These are phyloP conservation scores for Hafferia zeledoni DNA, from an alignment of 2,797 vertebrate genomes.

Conservation along the genomic window DNA sequence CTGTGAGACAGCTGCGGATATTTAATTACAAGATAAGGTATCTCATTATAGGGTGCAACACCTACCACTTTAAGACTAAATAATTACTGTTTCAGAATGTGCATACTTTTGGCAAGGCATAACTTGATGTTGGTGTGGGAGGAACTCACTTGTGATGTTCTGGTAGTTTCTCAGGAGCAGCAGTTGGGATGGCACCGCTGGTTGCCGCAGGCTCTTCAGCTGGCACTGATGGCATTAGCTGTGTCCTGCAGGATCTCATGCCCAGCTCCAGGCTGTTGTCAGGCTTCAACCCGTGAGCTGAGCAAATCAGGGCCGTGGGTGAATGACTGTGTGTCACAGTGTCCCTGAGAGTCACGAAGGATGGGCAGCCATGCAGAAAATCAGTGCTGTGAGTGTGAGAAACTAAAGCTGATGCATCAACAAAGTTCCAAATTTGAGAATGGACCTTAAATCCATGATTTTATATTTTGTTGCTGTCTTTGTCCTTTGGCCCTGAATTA, in stretches of 20 bases:
- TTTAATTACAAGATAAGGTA: neutral
- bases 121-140: neutral
- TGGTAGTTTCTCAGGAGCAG: neutral
- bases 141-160: neutral
- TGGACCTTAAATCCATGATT: neutral
- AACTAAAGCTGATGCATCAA: neutral
- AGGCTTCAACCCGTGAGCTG: neutral
- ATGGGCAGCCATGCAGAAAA: neutral
- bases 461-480: neutral
- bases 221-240: neutral
- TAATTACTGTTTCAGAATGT: neutral
- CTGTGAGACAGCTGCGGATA: neutral
- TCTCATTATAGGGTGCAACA: neutral
- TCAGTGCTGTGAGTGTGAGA: accelerated
- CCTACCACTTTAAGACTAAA: neutral
- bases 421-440: neutral
- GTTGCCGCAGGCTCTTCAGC: neutral
- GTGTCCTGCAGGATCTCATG: neutral
- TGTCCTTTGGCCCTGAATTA: neutral
- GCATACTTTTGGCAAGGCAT: neutral
- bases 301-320: neutral
- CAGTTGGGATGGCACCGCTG: neutral
- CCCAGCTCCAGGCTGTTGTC: neutral
- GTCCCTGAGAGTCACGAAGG: neutral
- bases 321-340: neutral